Evolutionary conservation across 1,140 invertebrate genomes (phyloP).

Genomic region (Lethrus apterus): DNA sequence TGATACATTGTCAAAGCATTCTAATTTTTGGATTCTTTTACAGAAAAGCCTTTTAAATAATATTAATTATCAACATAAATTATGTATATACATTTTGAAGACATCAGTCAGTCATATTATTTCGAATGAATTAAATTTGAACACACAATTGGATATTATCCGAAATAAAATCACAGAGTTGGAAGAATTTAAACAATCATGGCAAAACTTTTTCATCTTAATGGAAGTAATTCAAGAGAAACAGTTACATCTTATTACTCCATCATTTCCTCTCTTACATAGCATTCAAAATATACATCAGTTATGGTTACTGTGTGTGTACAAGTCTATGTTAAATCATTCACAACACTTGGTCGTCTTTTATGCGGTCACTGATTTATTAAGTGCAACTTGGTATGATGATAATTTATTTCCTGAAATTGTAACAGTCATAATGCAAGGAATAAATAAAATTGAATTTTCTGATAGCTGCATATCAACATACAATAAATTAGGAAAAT

Average conservation of each 20-base stretch:
- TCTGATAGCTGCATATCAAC: constrained; percentile 9
- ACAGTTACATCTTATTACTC: constrained; percentile 34
- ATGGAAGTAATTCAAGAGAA: constrained; percentile 37
- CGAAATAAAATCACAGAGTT: constrained; percentile 16
- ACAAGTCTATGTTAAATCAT: constrained; percentile 26
- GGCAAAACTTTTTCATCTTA: constrained; percentile 34
- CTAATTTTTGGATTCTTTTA: constrained; percentile 26
- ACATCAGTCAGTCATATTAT: no score
- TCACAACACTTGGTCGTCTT: constrained; percentile 23
- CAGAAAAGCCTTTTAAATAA: constrained; percentile 17
- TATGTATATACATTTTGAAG: constrained; percentile 22
- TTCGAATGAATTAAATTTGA: constrained; percentile 11
- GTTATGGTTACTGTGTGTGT: constrained; percentile 32
- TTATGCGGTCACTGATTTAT: constrained; percentile 16
- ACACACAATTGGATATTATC: constrained; percentile 8
- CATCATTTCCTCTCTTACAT: constrained; percentile 29
- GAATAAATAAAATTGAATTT: constrained; percentile 25
- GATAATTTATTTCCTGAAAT: constrained; percentile 14
- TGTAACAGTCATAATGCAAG: constrained; percentile 16
- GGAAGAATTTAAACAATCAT: constrained; percentile 19
- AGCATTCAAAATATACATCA: constrained; percentile 25
- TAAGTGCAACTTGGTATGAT: constrained; percentile 17
- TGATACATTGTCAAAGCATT: no score
- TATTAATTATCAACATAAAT: constrained; percentile 23
- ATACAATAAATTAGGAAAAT: constrained; percentile 17